phyloP scores from a whole-genome alignment of 2,797 vertebrate species.

The Carcharodon carcharias region DNA sequence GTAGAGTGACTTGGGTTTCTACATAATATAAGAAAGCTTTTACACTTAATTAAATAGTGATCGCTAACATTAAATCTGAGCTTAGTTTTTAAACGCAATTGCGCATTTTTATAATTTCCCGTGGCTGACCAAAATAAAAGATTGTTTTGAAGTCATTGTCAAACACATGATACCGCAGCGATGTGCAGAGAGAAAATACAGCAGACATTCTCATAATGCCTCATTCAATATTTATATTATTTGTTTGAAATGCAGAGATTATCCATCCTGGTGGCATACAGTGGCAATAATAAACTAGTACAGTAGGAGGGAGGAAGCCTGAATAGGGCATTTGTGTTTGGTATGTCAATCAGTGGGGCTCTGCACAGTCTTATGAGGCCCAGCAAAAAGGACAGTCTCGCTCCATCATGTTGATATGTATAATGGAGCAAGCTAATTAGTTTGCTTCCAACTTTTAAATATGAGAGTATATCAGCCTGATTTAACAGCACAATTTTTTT shows the following conservation, averaged over 20 bases:
- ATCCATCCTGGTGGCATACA: neutral
- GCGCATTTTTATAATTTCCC: neutral
- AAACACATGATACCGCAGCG: too few species aligned
- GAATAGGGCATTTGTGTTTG: conserved; percentile 7
- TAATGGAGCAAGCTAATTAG: conserved; percentile 12
- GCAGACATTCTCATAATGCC: conserved; percentile 14
- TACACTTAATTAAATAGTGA: neutral
- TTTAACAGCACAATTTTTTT: neutral
- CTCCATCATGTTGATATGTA: conserved; percentile 4
- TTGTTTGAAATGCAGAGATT: conserved; percentile 24
- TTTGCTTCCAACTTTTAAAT: neutral
- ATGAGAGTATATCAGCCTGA: neutral
- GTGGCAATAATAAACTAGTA: neutral
- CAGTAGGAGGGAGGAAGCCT: neutral
- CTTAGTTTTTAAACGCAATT: neutral
- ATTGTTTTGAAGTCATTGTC: neutral
- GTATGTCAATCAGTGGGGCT: neutral
- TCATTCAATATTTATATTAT: conserved; percentile 30
- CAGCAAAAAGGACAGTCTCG: neutral
- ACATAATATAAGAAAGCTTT: neutral
- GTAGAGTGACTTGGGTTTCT: neutral
- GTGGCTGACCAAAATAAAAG: neutral
- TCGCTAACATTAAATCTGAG: neutral
- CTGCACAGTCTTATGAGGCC: neutral
- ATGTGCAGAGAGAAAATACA: neutral